A percentile compares a stretch with the other conserved stretches of the same genome.
phyloP scores from a whole-genome alignment of 2,888 invertebrate genomes.

The Coleophora flavipennella region DNA sequence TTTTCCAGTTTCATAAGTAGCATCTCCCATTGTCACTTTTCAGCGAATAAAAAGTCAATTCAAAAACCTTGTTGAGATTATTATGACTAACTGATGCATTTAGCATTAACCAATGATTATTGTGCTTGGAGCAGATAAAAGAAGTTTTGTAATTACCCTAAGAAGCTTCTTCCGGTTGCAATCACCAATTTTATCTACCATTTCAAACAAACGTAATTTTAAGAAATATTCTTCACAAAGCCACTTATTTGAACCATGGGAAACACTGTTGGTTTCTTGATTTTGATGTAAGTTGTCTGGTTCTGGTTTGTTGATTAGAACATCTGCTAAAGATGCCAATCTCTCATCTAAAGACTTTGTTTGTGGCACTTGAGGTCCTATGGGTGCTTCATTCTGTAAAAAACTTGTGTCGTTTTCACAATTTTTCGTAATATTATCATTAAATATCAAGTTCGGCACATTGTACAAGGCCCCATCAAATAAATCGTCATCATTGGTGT shows the following conservation, averaged over 20 bases:
- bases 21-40: no score
- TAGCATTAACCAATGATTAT: no score
- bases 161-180: slow-evolving; percentile 42
- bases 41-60: no score
- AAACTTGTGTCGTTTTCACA: not conserved
- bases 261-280: slow-evolving; percentile 19
- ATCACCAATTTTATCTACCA: slow-evolving; percentile 54
- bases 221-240: slow-evolving; percentile 60
- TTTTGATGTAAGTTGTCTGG: slow-evolving; percentile 22
- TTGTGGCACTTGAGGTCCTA: slow-evolving; percentile 18
- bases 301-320: slow-evolving; percentile 29
- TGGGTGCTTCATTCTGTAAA: no score
- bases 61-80: no score
- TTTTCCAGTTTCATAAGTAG: no score
- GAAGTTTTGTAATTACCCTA: slow-evolving; percentile 30
- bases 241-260: slow-evolving; percentile 49
- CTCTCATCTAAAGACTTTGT: slow-evolving; percentile 51
- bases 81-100: no score
- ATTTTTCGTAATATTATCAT: not conserved
- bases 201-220: slow-evolving; percentile 47
- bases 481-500: slow-evolving; percentile 54
- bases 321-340: slow-evolving; percentile 40
- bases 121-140: no score
- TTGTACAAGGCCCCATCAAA: slow-evolving; percentile 47
- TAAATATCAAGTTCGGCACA: slow-evolving; percentile 1